Percentiles rank a stretch among this genome's conserved stretches.
Evolutionary conservation across 1,140 invertebrate genomes (phyloP).

Genomic region (Bombus vancouverensis): DNA sequence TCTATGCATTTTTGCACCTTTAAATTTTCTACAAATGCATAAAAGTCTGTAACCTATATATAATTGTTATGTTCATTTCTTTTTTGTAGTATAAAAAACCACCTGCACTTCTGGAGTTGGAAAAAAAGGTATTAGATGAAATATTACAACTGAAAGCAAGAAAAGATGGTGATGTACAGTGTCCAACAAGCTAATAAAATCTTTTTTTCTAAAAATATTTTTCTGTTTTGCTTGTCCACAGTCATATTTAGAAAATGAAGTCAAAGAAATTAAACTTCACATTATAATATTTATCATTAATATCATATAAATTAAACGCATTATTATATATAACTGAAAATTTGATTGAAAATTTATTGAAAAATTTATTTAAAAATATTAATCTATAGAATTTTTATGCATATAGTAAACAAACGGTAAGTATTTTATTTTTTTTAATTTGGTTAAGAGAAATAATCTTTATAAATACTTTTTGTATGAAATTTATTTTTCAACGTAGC

Average conservation of each 20-base stretch:
- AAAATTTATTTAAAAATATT: not conserved
- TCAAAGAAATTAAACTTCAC: not conserved
- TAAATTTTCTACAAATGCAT: too few relatives aligned
- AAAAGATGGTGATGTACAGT: slow-evolving; percentile 83
- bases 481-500: not conserved
- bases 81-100: slow-evolving; percentile 89
- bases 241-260: not conserved
- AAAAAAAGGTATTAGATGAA: slow-evolving; percentile 84
- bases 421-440: slow-evolving; percentile 4
- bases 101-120: slow-evolving; percentile 86
- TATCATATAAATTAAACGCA: not conserved
- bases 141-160: slow-evolving; percentile 83
- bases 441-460: not conserved
- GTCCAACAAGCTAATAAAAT: slow-evolving; percentile 80
- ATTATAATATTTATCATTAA: not conserved
- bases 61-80: slow-evolving; percentile 42
- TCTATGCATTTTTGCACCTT: too few relatives aligned
- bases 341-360: not conserved
- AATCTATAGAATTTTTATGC: not conserved
- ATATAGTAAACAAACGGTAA: not conserved
- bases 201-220: slow-evolving; percentile 12
- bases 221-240: not conserved
- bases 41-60: too few relatives aligned
- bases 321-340: not conserved
- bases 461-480: not conserved